These are phyloP conservation scores for Hypomesus transpacificus DNA, from an alignment of 2,113 vertebrate genomes.

Conservation along the genomic window DNA sequence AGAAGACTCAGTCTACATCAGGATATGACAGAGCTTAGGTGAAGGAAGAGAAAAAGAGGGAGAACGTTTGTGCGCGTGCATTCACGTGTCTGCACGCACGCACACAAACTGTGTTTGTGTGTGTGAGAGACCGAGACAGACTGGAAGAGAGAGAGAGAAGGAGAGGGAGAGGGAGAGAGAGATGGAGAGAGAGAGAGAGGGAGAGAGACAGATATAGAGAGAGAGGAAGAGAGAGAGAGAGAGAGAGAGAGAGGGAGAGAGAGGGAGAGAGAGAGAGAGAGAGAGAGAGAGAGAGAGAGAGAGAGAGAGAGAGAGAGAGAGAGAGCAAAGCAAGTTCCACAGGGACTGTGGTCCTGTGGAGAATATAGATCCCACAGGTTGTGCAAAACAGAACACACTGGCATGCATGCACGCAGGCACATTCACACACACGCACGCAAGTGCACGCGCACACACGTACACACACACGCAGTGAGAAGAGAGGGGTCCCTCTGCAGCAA, in stretches of 20 bases:
- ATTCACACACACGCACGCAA: not conserved
- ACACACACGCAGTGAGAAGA: not conserved
- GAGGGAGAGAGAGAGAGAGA: too few relatives aligned
- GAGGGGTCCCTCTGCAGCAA: too few relatives aligned
- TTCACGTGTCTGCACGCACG: too few relatives aligned
- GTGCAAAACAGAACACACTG: not conserved
- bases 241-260: slow-evolving; percentile 4
- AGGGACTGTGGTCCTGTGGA: not conserved
- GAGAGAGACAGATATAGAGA: not conserved
- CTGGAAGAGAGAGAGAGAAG: slow-evolving; percentile 1
- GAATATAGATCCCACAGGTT: not conserved
- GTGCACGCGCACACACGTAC: not conserved
- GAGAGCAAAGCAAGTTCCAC: not conserved
- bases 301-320: slow-evolving; percentile 7
- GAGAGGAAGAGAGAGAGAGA: slow-evolving; percentile 4
- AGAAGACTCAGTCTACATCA: not conserved
- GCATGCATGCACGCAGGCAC: not conserved
- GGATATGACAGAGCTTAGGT: too few relatives aligned
- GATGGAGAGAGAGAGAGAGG: slow-evolving; percentile 22
- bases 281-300: slow-evolving; percentile 34
- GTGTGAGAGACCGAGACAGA: not conserved
- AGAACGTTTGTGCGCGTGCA: too few relatives aligned
- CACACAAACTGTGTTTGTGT: too few relatives aligned
- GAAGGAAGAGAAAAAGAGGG: too few relatives aligned
- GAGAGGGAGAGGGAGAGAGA: not conserved